Base-by-base conservation (phyloP, 2,113 vertebrate species). In the Gambusia affinis region DNA sequence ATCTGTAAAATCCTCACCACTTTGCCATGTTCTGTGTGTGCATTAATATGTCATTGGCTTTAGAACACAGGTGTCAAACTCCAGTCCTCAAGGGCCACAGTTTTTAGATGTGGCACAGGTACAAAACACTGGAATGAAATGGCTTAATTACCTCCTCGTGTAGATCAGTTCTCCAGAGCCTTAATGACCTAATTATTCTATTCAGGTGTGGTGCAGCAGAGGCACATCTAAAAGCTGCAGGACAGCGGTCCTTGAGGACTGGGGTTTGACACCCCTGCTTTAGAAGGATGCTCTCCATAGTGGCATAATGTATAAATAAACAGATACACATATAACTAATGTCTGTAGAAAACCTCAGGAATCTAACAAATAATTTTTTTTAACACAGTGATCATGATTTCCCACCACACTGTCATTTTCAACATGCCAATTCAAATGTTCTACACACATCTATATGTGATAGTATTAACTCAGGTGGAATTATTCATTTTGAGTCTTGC, bases 321-420 rank as follows among this genome's bases (percentile, higher is more conserved):
- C 15, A 17, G 4, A 37, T 61, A n/a, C 65, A 8, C 30, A 14
- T 47, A 3, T 17, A 7, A 39, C 29, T 54, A 35, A 15, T 39
- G 42, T 79, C 67, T 57, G 60, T 60, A 31, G 63, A 57, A 84
- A 87, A 87, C 42, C 22, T 44, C 81, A 84, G 75, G 82, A 83
- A 64, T 35, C 27, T n/a, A 76, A 75, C 79, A 80, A 69, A 82
- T 62, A 80, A 39, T 72, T 64, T 65, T 85, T 79, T 73, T 79
- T 63, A n/a, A 63, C 6, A 27, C 69, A 70, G 71, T 65, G 80
- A 72, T 86, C 76, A 83, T 85, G 80, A 73, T 87, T 83, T 80
- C 51, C 72, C 78, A 81, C 66, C 72, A 75, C 61, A 60, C 80
- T 83, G 82, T 72, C 78, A 79, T 62, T 73, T 89, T 87, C 42